Percentiles rank a stretch among this genome's conserved stretches.
These are phyloP conservation scores for Pentalonia nigronervosa DNA, from an alignment of 1,140 invertebrate species.

Conservation along the genomic window DNA sequence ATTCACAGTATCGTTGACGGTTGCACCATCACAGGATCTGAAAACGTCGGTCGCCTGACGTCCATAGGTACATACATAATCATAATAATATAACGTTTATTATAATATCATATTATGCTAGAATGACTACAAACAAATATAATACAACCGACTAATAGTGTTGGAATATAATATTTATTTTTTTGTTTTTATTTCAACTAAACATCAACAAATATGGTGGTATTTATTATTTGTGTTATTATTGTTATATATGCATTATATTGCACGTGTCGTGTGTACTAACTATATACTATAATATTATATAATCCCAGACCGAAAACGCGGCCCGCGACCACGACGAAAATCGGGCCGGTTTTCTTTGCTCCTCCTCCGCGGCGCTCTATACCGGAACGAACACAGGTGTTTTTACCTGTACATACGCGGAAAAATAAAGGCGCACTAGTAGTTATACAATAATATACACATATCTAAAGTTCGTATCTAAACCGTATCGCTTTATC, in stretches of 20 bases:
- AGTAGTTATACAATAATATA: background rate
- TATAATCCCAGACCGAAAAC: background rate
- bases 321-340: background rate
- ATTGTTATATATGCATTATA: background rate
- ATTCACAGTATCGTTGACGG: background rate
- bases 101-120: background rate
- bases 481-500: conserved; percentile 8
- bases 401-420: background rate
- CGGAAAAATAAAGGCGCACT: background rate
- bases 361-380: background rate
- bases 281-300: conserved; percentile 1
- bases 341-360: background rate
- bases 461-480: background rate
- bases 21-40: background rate
- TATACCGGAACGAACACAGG: background rate
- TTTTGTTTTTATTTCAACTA: background rate
- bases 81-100: background rate
- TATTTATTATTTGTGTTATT: background rate
- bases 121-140: background rate
- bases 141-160: background rate
- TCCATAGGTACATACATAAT: conserved; percentile 7
- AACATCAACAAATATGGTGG: background rate
- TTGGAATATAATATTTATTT: background rate
- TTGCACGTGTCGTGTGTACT: background rate
- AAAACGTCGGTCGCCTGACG: background rate